A percentile compares a stretch with the other conserved stretches of the same genome.
Evolutionary conservation across 2,113 vertebrate genomes (phyloP).

Genomic region (Aptenodytes patagonicus): DNA sequence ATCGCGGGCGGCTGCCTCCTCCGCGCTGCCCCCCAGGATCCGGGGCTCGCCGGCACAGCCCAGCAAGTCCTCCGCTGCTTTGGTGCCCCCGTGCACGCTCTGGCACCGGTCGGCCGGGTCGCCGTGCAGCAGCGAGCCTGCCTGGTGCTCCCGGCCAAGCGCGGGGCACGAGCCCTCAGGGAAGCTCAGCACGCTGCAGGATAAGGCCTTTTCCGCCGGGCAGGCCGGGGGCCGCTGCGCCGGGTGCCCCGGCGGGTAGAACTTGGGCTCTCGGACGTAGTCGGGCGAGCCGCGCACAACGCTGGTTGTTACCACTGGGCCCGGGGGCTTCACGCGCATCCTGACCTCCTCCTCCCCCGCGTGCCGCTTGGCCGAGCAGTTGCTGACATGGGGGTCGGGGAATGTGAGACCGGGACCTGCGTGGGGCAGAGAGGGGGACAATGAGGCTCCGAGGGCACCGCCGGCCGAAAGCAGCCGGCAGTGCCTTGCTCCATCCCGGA

Average conservation of each 20-base stretch:
- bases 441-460: neutral
- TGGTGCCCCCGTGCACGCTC: slow-evolving; percentile 58
- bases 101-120: slow-evolving; percentile 74
- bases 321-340: slow-evolving; percentile 83
- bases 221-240: slow-evolving; percentile 65
- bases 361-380: slow-evolving; percentile 76
- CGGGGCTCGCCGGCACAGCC: slow-evolving; percentile 58
- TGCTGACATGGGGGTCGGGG: slow-evolving; percentile 79
- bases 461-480: rapidly evolving
- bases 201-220: slow-evolving; percentile 72
- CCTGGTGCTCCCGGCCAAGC: slow-evolving; percentile 59
- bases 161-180: slow-evolving; percentile 72
- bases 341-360: slow-evolving; percentile 77
- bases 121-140: slow-evolving; percentile 70
- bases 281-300: slow-evolving; percentile 76
- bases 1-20: slow-evolving; percentile 36
- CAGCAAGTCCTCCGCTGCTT: slow-evolving; percentile 66
- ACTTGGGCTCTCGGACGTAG: slow-evolving; percentile 80
- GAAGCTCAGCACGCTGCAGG: slow-evolving; percentile 72
- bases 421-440: neutral
- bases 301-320: slow-evolving; percentile 77
- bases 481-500: neutral
- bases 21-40: slow-evolving; percentile 61
- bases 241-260: slow-evolving; percentile 72
- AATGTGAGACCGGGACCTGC: slow-evolving; percentile 72